These are phyloP conservation scores for Isaurus tuberculatus DNA, from an alignment of 92 coral and sea anemone genomes.

Conservation along the genomic window DNA sequence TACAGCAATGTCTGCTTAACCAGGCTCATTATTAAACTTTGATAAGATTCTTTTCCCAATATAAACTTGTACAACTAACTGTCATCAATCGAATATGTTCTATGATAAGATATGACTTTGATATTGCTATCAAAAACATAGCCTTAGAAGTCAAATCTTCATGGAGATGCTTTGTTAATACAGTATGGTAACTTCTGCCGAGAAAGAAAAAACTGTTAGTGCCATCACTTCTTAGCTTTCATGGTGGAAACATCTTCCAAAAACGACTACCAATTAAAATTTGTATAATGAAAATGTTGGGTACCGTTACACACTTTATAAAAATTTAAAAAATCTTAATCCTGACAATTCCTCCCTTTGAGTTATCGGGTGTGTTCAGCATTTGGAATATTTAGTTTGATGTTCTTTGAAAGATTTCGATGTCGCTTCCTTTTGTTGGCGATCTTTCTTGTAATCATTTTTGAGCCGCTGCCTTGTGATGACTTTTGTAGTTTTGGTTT, in stretches of 20 bases:
- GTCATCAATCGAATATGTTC: conserved; percentile 13
- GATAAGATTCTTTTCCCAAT: conserved; percentile 14
- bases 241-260: background rate
- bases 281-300: background rate
- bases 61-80: conserved; percentile 9
- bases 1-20: conserved; percentile 23
- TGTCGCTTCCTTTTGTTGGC: conserved; percentile 52
- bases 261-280: background rate
- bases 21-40: conserved; percentile 12
- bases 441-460: conserved; percentile 53
- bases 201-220: background rate
- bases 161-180: background rate
- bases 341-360: background rate
- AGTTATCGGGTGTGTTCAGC: conserved; percentile 39
- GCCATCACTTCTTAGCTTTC: background rate
- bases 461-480: conserved; percentile 5
- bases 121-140: conserved; percentile 15
- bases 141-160: conserved; percentile 23
- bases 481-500: background rate
- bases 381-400: conserved; percentile 60
- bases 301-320: background rate
- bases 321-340: background rate
- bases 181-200: background rate
- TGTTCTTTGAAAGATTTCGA: conserved; percentile 54
- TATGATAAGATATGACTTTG: conserved; percentile 22